Evolutionary conservation across 1,140 invertebrate genomes (phyloP), one percentile per base, ranked within the genome.

Genomic region (Procambarus virginalis): DNA sequence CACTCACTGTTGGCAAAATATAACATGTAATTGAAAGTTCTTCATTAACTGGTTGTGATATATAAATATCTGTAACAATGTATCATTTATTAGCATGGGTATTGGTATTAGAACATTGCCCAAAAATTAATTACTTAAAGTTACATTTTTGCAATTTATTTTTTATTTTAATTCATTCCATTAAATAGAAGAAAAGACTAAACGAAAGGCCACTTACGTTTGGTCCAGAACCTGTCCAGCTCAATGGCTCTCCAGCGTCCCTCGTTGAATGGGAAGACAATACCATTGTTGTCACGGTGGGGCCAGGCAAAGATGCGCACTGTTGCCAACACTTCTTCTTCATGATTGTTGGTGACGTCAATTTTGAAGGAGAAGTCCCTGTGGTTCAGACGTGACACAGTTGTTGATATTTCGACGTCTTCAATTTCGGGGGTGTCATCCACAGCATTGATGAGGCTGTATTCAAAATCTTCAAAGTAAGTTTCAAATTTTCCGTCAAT

Each of bases 391-490:
- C 87, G 87, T 8, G 10, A 45, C 1, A 89, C 45, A 68, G 77
- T 60, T 5, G 87, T 76, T 0, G 14, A 8, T 20, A 89, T 78
- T 2, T 49, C 46, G 22, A 89, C 87, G 34, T 89, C 87, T 2
- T 34, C 22, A 22, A 83, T 68, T 0, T 83, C 34, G 17, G n/a
- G 4, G 6, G 87, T 68, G 55, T 89, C 81, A 51, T 89, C 81
- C 2, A 89, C 80, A 51, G 87, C 87, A 68, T 89, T 89, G 34
- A 78, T 2, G 17, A 89, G 70, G 48, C 75, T 84, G 81, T 77
- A 89, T 34, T 84, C 70, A 51, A 83, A 89, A 34, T 79, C 73
- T 20, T 89, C 87, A n/a, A 89, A 89, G 87, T 48, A 84, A 45
- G 87, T 89, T 22, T 60, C 58, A n/a, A 89, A 58, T 9, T 10